Evolutionary conservation across 2,888 invertebrate genomes (phyloP).

Genomic region (Tetrapedia diversipes): DNA sequence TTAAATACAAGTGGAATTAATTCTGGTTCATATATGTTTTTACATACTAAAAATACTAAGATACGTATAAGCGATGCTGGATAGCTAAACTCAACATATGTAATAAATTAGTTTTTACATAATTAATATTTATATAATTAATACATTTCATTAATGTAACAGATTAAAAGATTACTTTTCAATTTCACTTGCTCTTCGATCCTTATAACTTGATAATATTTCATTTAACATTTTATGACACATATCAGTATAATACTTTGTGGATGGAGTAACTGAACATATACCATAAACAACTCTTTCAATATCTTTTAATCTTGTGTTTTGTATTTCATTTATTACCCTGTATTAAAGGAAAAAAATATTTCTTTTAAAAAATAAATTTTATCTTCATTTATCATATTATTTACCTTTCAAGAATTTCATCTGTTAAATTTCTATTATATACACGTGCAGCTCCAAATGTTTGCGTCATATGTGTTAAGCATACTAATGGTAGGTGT

Average conservation of each 20-base stretch:
- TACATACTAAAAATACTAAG: slow-evolving; percentile 18
- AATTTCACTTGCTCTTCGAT: slow-evolving; percentile 29
- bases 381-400: neutral
- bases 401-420: slow-evolving; percentile 83
- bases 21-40: slow-evolving; percentile 72
- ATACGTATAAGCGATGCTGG: slow-evolving; percentile 44
- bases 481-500: slow-evolving; percentile 85
- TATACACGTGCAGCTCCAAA: slow-evolving; percentile 85
- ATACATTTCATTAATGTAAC: no score
- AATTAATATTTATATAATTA: neutral
- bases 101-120: neutral
- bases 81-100: slow-evolving; percentile 59
- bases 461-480: slow-evolving; percentile 87
- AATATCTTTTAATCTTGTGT: slow-evolving; percentile 88
- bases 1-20: slow-evolving; percentile 82
- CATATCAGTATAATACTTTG: slow-evolving; percentile 82
- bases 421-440: slow-evolving; percentile 82
- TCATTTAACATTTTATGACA: slow-evolving; percentile 82
- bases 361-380: neutral
- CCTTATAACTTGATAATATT: slow-evolving; percentile 79
- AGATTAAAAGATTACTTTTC: slow-evolving; percentile 22
- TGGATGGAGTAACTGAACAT: slow-evolving; percentile 86
- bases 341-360: slow-evolving; percentile 62
- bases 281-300: slow-evolving; percentile 88
- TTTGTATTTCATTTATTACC: slow-evolving; percentile 83